These are phyloP conservation scores for Syrrhaptes paradoxus DNA, from an alignment of 2,113 vertebrate genomes.

Conservation along the genomic window DNA sequence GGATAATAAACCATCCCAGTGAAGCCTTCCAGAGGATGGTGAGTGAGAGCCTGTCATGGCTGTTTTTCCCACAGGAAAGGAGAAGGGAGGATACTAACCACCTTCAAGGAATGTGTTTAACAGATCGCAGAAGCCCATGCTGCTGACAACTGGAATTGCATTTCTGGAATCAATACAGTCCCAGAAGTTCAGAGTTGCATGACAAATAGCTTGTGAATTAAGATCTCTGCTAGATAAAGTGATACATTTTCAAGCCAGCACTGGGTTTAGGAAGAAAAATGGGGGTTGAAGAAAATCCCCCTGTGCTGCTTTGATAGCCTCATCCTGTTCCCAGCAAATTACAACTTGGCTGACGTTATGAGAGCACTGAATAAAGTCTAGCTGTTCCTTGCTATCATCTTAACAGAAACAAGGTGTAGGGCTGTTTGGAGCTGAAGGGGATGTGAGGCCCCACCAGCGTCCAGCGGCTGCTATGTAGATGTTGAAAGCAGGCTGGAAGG, in stretches of 20 bases:
- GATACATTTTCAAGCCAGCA: not conserved
- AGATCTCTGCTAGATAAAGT: constrained; percentile 5
- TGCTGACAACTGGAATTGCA: constrained; percentile 48
- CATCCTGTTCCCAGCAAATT: not conserved
- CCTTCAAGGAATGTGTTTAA: constrained; percentile 56
- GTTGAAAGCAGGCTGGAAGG: not conserved
- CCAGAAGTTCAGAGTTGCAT: not conserved
- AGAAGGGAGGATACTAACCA: constrained; percentile 25
- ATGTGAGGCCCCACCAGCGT: not conserved
- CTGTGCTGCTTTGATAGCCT: not conserved
- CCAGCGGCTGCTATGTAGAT: not conserved
- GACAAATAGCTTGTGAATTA: constrained; percentile 27
- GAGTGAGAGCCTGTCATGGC: constrained; percentile 5
- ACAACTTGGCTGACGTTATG: not conserved
- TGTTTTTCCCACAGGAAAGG: constrained; percentile 56
- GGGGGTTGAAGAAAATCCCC: not conserved
- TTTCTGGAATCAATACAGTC: constrained; percentile 37
- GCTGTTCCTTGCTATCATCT: not conserved
- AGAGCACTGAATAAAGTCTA: not conserved
- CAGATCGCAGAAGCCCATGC: not conserved
- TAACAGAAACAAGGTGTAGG: not conserved
- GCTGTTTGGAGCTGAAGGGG: not conserved
- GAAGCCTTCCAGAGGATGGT: not conserved
- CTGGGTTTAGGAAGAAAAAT: constrained; percentile 3
- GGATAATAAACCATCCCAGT: not conserved